Evolutionary conservation across 2,888 invertebrate genomes (phyloP).

Genomic region (Meta bourneti): DNA sequence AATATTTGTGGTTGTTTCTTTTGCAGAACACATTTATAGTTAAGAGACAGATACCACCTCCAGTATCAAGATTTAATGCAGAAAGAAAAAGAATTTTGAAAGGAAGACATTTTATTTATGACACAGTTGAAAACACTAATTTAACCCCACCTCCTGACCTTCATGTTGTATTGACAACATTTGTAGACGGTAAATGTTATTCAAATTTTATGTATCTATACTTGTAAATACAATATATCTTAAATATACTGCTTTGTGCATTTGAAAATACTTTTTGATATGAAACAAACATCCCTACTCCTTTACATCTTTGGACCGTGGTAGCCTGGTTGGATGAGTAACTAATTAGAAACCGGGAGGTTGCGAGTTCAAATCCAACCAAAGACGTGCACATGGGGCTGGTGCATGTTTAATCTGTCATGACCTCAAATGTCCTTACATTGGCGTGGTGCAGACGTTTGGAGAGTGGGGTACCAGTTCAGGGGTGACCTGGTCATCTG

Average conservation of each 20-base stretch:
- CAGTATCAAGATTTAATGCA: constrained; percentile 84
- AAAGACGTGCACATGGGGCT: too few relatives aligned
- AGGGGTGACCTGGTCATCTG: too few relatives aligned
- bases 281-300: too few relatives aligned
- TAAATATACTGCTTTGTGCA: background rate
- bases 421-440: too few relatives aligned
- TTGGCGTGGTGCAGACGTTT: too few relatives aligned
- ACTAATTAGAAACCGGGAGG: too few relatives aligned
- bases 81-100: constrained; percentile 83
- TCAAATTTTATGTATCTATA: background rate
- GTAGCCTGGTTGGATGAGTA: too few relatives aligned
- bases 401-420: too few relatives aligned
- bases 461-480: too few relatives aligned
- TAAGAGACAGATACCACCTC: constrained; percentile 85
- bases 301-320: too few relatives aligned
- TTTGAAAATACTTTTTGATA: background rate
- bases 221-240: background rate
- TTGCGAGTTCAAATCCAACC: too few relatives aligned
- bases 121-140: constrained; percentile 86
- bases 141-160: constrained; percentile 83
- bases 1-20: constrained; percentile 31
- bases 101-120: constrained; percentile 87
- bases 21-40: constrained; percentile 89
- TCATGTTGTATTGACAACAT: constrained; percentile 86
- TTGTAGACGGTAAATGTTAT: constrained; percentile 84